Conservation (phyloP, 1,140 invertebrate genomes). For the Eupristina koningsbergeri region DNA sequence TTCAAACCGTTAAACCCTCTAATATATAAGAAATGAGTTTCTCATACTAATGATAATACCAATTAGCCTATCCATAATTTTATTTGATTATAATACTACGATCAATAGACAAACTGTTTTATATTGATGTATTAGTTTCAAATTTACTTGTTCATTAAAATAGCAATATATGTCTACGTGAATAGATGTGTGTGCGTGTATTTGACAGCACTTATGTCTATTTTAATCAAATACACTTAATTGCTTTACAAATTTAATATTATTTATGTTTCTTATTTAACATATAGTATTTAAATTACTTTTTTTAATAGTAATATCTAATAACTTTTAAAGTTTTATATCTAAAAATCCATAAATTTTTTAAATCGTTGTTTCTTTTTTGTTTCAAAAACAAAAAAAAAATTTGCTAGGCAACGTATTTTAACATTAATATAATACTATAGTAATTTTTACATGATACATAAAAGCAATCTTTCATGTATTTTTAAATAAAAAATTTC, state of each 20-base stretch:
- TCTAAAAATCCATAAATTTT: neutral
- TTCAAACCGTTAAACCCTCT: neutral
- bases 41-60: constrained; percentile 32
- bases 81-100: neutral
- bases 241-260: no score
- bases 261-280: no score
- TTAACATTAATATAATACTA: neutral
- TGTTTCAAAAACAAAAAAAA: no score
- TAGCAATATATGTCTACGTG: no score
- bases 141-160: no score
- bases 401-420: constrained; percentile 26
- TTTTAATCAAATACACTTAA: neutral
- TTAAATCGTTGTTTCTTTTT: neutral
- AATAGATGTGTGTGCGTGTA: no score
- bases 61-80: constrained; percentile 28
- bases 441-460: neutral
- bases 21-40: constrained; percentile 2
- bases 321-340: neutral
- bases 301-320: no score
- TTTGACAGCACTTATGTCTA: neutral
- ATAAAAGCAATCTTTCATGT: neutral
- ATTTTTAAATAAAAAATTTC: neutral
- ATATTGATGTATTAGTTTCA: no score
- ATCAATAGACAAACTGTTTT: neutral
- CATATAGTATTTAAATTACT: neutral